Conservation (phyloP, 2,797 vertebrate genomes). For the Cirrhinus mrigala region DNA sequence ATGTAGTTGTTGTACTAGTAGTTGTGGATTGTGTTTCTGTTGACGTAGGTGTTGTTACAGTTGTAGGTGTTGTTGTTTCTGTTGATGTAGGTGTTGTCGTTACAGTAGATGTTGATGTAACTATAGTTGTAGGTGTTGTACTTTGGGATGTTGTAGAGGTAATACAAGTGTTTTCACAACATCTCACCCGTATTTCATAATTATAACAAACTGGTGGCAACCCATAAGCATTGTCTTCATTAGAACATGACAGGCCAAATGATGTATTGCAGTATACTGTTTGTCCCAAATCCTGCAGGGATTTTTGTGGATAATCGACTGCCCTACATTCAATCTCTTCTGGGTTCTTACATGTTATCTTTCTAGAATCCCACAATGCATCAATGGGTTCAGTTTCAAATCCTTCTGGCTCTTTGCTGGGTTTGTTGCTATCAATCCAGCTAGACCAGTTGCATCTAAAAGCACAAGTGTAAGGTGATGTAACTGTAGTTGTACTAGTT, state of each 20-base stretch:
- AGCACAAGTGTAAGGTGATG: neutral
- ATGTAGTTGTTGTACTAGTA: neutral
- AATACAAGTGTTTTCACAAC: constrained; percentile 67
- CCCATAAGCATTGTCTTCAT: constrained; percentile 66
- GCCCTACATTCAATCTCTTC: constrained; percentile 80
- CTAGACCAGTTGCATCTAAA: constrained; percentile 76
- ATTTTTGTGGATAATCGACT: constrained; percentile 38
- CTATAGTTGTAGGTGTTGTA: constrained; percentile 1
- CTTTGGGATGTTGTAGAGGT: neutral
- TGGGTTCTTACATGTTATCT: constrained; percentile 71
- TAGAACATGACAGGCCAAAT: constrained; percentile 76
- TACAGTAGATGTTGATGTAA: neutral
- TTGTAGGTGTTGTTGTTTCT: neutral
- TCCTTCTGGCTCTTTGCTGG: constrained; percentile 58
- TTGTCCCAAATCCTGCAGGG: constrained; percentile 70
- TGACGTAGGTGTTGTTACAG: neutral
- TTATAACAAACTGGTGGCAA: constrained; percentile 71
- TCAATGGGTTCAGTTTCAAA: constrained; percentile 81
- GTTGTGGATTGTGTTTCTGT: neutral
- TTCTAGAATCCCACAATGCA: constrained; percentile 70
- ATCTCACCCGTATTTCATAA: constrained; percentile 81
- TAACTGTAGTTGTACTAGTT: neutral
- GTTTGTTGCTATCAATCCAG: constrained; percentile 76
- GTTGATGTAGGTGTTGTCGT: neutral
- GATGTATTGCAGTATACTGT: constrained; percentile 73